Conservation (phyloP, 2,113 vertebrate species). For the Phodopus roborovskii region DNA sequence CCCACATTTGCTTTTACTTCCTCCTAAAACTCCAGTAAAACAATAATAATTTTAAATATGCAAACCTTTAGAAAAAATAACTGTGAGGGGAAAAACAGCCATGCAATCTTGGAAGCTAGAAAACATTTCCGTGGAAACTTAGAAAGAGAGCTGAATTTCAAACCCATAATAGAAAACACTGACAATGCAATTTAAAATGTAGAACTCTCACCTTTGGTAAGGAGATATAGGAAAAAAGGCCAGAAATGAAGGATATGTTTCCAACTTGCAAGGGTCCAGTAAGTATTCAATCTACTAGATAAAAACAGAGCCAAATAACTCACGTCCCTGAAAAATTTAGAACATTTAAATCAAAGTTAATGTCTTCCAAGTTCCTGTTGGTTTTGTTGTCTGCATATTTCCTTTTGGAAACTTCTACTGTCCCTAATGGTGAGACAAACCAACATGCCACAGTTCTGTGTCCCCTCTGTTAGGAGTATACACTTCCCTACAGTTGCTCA, state of each 20-base stretch:
- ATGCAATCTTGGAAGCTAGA: slow-evolving; percentile 51
- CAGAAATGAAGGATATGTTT: slow-evolving; percentile 36
- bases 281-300: not conserved
- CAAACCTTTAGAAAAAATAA: slow-evolving; percentile 61
- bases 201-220: not conserved
- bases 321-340: slow-evolving; percentile 24
- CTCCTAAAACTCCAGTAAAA: slow-evolving; percentile 61
- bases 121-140: slow-evolving; percentile 55
- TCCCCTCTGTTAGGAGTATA: not conserved
- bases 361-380: not conserved
- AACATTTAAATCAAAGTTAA: slow-evolving; percentile 47
- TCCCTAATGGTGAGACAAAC: not conserved
- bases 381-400: slow-evolving; percentile 27
- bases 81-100: slow-evolving; percentile 43
- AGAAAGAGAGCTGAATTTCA: slow-evolving; percentile 44
- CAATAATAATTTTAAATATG: slow-evolving; percentile 59
- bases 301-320: slow-evolving; percentile 45
- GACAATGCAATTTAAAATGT: not conserved
- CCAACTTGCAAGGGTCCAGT: not conserved
- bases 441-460: slow-evolving; percentile 8
- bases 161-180: not conserved
- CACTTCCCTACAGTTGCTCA: not conserved
- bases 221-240: not conserved
- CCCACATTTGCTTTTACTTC: slow-evolving; percentile 72
- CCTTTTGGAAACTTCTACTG: not conserved